phyloP scores from a whole-genome alignment of 2,888 invertebrate species.

The Bedellia somnulentella region DNA sequence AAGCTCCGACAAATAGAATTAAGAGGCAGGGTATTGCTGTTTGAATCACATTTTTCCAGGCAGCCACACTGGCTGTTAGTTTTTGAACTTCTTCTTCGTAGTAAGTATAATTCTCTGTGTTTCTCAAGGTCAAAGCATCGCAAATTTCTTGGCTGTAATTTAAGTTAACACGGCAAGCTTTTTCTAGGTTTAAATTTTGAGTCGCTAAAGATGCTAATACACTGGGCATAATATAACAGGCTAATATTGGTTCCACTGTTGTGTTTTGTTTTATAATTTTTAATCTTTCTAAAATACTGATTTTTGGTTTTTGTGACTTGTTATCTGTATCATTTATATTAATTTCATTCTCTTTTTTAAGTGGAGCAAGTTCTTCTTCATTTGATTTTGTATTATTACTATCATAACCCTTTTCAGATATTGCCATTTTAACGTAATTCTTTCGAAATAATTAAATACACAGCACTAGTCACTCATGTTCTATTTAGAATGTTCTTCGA shows the following conservation, averaged over 20 bases:
- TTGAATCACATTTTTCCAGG: slow-evolving; percentile 84
- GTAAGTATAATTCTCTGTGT: slow-evolving; percentile 58
- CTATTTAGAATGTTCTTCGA: too few species aligned
- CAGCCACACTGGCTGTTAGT: slow-evolving; percentile 73
- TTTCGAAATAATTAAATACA: too few species aligned
- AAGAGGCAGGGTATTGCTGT: slow-evolving; percentile 79
- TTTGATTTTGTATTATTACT: slow-evolving; percentile 14
- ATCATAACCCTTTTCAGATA: slow-evolving; percentile 5
- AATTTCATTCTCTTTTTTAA: slow-evolving; percentile 23
- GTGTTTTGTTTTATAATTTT: slow-evolving; percentile 52
- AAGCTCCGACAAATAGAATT: slow-evolving; percentile 81
- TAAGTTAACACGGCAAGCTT: slow-evolving; percentile 82
- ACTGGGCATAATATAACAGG: slow-evolving; percentile 68
- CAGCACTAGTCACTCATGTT: too few species aligned
- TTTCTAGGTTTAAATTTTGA: slow-evolving; percentile 80
- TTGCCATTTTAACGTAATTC: too few species aligned
- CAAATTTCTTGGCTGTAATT: slow-evolving; percentile 71
- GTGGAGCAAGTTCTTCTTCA: slow-evolving; percentile 22
- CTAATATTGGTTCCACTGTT: slow-evolving; percentile 74
- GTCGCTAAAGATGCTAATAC: slow-evolving; percentile 73
- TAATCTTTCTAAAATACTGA: slow-evolving; percentile 26
- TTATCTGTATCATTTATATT: slow-evolving; percentile 12
- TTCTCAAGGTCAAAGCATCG: slow-evolving; percentile 70
- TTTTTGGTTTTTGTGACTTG: slow-evolving; percentile 17
- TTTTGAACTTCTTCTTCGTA: slow-evolving; percentile 68